Conservation (phyloP, 1,140 invertebrate genomes). For the Drosophila rufa region DNA sequence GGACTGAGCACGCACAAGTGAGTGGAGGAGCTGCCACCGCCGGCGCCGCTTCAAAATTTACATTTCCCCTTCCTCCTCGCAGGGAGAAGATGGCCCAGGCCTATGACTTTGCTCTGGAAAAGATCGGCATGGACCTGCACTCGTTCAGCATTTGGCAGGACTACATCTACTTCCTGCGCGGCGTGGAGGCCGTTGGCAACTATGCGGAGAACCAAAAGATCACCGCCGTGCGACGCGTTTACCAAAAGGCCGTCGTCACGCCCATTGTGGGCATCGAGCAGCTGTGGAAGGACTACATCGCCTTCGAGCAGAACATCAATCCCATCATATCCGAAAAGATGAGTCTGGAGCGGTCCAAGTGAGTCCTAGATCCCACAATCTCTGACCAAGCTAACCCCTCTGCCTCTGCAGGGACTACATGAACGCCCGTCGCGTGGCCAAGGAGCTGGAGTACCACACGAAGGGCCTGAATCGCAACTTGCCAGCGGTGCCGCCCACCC, state of each 20-base stretch:
- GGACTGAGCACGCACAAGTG: conserved; percentile 97
- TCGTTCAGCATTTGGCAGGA: conserved; percentile 99
- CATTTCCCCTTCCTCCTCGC: neutral
- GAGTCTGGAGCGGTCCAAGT: conserved; percentile 86
- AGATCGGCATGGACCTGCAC: conserved; percentile 99
- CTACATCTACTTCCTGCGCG: conserved; percentile 98
- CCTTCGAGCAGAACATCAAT: conserved; percentile 97
- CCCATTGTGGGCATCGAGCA: conserved; percentile 99
- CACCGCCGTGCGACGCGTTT: conserved; percentile 98
- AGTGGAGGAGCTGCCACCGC: conserved; percentile 77
- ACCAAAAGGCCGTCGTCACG: conserved; percentile 97
- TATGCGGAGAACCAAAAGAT: conserved; percentile 99
- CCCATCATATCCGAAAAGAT: conserved; percentile 94
- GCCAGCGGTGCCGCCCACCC: conserved; percentile 96
- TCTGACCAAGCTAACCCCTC: neutral
- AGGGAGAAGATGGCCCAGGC: conserved; percentile 99
- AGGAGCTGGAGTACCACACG: conserved; percentile 97
- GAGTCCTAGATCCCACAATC: neutral
- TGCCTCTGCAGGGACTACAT: conserved; percentile 93
- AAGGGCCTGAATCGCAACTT: conserved; percentile 97
- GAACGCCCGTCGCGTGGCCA: conserved; percentile 98
- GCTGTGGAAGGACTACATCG: conserved; percentile 99
- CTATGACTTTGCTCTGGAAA: conserved; percentile 99
- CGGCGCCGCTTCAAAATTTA: neutral
- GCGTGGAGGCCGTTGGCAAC: conserved; percentile 98